Conservation (phyloP, 2,797 vertebrate genomes). For the Myripristis murdjan region DNA sequence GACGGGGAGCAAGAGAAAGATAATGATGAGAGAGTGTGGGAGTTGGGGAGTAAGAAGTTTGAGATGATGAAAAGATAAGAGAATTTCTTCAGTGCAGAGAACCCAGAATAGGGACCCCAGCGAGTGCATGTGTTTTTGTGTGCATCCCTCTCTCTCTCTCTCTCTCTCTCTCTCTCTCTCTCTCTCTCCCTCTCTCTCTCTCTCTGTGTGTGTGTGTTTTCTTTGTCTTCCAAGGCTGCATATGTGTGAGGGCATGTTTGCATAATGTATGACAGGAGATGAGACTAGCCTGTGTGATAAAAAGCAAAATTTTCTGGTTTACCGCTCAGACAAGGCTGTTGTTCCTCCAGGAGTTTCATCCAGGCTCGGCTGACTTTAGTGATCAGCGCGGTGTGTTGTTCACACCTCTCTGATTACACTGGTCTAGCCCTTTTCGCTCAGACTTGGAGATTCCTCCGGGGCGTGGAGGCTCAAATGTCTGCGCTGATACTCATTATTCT, state of each 20-base stretch:
- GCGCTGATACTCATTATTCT: constrained; percentile 52
- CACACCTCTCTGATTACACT: constrained; percentile 53
- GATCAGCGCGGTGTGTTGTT: constrained; percentile 57
- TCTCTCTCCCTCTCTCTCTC: no score
- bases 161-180: no score
- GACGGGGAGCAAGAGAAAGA: constrained; percentile 15
- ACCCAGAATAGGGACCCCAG: constrained; percentile 7
- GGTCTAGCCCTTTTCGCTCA: constrained; percentile 46
- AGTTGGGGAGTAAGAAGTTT: constrained; percentile 4
- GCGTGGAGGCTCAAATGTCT: constrained; percentile 29
- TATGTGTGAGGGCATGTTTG: constrained; percentile 6
- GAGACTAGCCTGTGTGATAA: constrained; percentile 1
- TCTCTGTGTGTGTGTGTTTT: background rate
- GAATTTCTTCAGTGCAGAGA: constrained; percentile 3
- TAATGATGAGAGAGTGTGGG: constrained; percentile 20
- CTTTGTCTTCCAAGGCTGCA: background rate
- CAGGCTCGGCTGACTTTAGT: constrained; percentile 25
- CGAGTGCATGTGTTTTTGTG: no score
- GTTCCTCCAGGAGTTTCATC: constrained; percentile 29
- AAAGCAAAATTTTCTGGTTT: constrained; percentile 30
- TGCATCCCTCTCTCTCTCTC: no score
- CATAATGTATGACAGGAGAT: constrained; percentile 19
- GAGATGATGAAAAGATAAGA: constrained; percentile 7
- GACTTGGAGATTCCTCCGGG: constrained; percentile 25
- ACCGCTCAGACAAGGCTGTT: constrained; percentile 29